Evolutionary conservation across 2,797 vertebrate species (phyloP), one percentile per base, ranked within the genome.

Genomic region (Esox lucius): DNA sequence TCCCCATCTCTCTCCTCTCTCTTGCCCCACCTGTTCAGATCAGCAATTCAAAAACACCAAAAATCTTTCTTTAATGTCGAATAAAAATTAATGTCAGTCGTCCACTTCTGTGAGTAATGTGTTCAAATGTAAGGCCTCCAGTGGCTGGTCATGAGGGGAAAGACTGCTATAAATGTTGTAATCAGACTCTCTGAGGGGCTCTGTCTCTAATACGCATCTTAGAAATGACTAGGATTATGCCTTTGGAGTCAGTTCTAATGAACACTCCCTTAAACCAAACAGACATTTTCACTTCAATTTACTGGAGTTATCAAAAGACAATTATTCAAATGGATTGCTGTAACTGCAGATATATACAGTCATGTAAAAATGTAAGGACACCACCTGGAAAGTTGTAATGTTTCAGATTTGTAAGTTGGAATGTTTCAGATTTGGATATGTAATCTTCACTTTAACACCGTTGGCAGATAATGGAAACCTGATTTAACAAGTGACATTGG

Each of bases 41-140:
- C 39, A 49, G 28, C 26, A 31, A 33, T 4, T 22, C 42, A 61
- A 24, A 31, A 68, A 48, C 22, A 24, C 13, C 69, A 39, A 39
- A 42, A 42, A 72, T 77, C 35, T 70, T 24, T 79, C 65, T 83
- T 72, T 74, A 51, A 84, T 66, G 56, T 12, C 62, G 65, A 16
- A 66, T 71, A 53, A 0, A 80, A 78, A 46, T 78, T 39, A 28
- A 33, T 77, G 70, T 65, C 22, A 56, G 11, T 48, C 53, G n/a
- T 67, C 61, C 48, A 48, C 7, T 9, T 74, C 69, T 67, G 15
- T 82, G 71, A 77, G 9, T 65, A 15, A 81, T 78, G 26, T 62
- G 9, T 6, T 26, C 12, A 1, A 16, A 28, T 49, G 28, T 19
- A 12, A 56, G 15, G 15, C 24, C 62, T 22, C n/a, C 42, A 15